Evolutionary conservation across 2,797 vertebrate species (phyloP), one percentile per base, ranked within the genome.

Genomic region (Pyrocephalus nanus): DNA sequence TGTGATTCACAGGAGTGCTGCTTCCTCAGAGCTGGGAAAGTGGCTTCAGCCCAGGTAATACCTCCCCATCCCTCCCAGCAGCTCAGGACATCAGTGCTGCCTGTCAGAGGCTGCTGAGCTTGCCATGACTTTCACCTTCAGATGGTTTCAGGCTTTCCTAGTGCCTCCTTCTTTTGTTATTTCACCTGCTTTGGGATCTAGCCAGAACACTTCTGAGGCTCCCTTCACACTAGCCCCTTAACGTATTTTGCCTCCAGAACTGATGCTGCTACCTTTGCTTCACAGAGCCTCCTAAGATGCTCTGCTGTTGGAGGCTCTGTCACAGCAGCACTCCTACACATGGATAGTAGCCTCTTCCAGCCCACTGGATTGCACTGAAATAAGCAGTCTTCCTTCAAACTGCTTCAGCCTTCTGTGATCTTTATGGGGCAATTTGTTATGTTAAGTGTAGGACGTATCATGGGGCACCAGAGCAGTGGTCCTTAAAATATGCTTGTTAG

Each of bases 1-100:
- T 73, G 34, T 74, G 47, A 77, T 73, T 93, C 90, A 86, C 34
- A 29, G 55, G 20, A 32, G 17, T 82, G 17, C 53, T 84, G 83
- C 45, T 94, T 94, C n/a, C 57, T 75, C 76, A 30, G 26, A 82
- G 15, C 45, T 82, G 47, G 20, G 86, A 45, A 95, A 89, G 60
- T 76, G 65, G 50, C 62, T 94, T 78, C 26, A 78, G 29, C 21
- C 25, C 38, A 62, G 54, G 45, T 32, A 90, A 65, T 45, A 71
- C n/a, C 19, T 94, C 17, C 74, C 20, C 34, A 64, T 53, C 23
- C 8, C 0, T 60, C 50, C 53, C 54, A 69, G 30, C 57, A 74
- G n/a, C n/a, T 85, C 75, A 21, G 74, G 30, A 65, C 14, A 23
- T 65, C 72, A 57, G 48, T 2, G 34, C 20, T 64, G 62, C 25